These are phyloP conservation scores for Macrophya alboannulata DNA, from an alignment of 2,888 invertebrate genomes.

Conservation along the genomic window DNA sequence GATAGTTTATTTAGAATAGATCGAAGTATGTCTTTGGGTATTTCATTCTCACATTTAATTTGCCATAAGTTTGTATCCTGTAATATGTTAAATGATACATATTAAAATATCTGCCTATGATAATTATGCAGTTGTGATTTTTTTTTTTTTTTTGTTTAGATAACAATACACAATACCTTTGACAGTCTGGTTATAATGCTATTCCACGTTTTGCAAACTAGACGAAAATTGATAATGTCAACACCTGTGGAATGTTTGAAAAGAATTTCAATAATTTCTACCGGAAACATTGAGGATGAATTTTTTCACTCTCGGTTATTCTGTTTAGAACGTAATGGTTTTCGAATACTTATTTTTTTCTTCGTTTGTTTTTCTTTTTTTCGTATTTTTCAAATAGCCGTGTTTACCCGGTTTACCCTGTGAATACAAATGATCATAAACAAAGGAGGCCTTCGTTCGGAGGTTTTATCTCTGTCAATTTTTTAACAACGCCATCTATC, in stretches of 20 bases:
- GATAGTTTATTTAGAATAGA: conserved; percentile 67
- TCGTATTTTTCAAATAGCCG: not conserved
- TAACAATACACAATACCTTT: conserved; percentile 62
- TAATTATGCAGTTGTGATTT: not conserved
- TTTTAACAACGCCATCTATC: not conserved
- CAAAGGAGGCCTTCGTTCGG: not conserved
- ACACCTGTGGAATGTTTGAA: conserved; percentile 65
- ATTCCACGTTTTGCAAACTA: conserved; percentile 68
- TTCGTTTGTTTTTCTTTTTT: not conserved
- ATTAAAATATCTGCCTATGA: not conserved
- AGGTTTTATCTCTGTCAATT: not conserved
- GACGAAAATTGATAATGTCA: conserved; percentile 63
- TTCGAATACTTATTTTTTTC: not conserved
- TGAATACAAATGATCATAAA: not conserved
- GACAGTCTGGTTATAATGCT: conserved; percentile 64
- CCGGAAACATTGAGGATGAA: conserved; percentile 65
- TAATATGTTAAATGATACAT: not conserved
- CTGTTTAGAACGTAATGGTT: not conserved
- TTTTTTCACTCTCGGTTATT: not conserved
- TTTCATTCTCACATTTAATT: conserved; percentile 67
- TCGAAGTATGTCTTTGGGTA: conserved; percentile 66
- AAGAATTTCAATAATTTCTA: conserved; percentile 72
- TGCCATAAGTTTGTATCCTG: conserved; percentile 69
- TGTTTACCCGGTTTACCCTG: not conserved
- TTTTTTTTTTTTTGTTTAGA: conserved; percentile 20